phyloP scores from a whole-genome alignment of 2,113 vertebrate genomes.

The Lates calcarifer region DNA sequence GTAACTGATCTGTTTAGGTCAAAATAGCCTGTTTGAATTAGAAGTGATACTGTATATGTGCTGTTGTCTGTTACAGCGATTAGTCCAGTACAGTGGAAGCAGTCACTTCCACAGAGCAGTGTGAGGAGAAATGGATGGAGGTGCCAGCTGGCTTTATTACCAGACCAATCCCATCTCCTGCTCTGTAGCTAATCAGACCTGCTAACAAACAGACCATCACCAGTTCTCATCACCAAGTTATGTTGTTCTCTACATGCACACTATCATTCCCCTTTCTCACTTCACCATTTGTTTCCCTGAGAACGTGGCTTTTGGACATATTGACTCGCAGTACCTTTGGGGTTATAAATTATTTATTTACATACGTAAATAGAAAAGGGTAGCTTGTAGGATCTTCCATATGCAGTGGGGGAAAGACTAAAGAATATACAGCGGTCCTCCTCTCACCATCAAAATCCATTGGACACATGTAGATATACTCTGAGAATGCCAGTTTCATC shows the following conservation, averaged over 20 bases:
- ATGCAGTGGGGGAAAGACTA: slow-evolving; percentile 1
- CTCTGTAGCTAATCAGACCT: slow-evolving; percentile 1
- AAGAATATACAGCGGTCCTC: not conserved
- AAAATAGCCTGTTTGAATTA: slow-evolving; percentile 20
- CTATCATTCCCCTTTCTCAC: not conserved
- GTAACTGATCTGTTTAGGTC: slow-evolving; percentile 5
- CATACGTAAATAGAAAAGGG: not conserved
- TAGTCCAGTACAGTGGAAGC: not conserved
- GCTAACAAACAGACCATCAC: slow-evolving; percentile 3
- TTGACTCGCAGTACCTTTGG: not conserved
- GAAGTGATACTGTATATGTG: slow-evolving; percentile 2
- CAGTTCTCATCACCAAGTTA: not conserved
- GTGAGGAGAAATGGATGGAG: slow-evolving; percentile 13
- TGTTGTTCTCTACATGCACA: not conserved
- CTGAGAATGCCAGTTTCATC: slow-evolving; percentile 40
- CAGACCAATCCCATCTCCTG: slow-evolving; percentile 23
- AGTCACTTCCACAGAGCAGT: slow-evolving; percentile 31
- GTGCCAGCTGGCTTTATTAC: slow-evolving; percentile 50
- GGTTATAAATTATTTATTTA: slow-evolving; percentile 29
- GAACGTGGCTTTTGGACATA: not conserved
- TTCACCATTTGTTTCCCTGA: not conserved
- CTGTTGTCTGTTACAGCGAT: slow-evolving; percentile 28
- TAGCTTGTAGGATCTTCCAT: slow-evolving; percentile 16
- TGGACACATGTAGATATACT: slow-evolving; percentile 37
- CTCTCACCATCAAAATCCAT: slow-evolving; percentile 27